Conservation (phyloP, 2,797 vertebrate species). For the Hafferia zeledoni region DNA sequence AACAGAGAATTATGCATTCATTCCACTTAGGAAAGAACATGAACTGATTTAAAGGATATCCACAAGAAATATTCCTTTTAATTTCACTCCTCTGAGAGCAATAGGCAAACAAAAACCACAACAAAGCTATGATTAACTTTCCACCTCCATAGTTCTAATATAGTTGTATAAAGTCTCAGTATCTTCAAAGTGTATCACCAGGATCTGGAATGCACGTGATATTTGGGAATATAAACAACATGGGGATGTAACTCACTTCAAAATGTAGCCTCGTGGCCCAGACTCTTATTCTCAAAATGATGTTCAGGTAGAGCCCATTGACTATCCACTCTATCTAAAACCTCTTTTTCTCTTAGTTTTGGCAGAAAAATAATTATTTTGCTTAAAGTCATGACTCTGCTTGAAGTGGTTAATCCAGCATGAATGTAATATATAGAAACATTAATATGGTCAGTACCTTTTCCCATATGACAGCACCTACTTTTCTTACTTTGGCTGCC, state of each 20-base stretch:
- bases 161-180: background rate
- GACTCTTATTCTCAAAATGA: background rate
- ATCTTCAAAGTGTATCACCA: background rate
- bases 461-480: background rate
- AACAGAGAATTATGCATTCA: background rate
- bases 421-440: background rate
- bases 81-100: conserved; percentile 7
- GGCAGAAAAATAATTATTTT: background rate
- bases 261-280: background rate
- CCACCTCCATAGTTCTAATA: background rate
- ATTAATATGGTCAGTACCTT: background rate
- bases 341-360: background rate
- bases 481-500: background rate
- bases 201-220: background rate
- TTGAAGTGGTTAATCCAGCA: background rate
- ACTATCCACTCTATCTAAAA: background rate
- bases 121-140: background rate
- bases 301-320: background rate
- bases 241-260: background rate
- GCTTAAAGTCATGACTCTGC: background rate
- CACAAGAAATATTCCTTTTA: background rate
- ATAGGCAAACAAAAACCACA: background rate
- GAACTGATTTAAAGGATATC: conserved; percentile 28
- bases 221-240: background rate
- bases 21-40: background rate